Conservation (phyloP, 2,888 invertebrate genomes). For the Cyclophora punctaria region DNA sequence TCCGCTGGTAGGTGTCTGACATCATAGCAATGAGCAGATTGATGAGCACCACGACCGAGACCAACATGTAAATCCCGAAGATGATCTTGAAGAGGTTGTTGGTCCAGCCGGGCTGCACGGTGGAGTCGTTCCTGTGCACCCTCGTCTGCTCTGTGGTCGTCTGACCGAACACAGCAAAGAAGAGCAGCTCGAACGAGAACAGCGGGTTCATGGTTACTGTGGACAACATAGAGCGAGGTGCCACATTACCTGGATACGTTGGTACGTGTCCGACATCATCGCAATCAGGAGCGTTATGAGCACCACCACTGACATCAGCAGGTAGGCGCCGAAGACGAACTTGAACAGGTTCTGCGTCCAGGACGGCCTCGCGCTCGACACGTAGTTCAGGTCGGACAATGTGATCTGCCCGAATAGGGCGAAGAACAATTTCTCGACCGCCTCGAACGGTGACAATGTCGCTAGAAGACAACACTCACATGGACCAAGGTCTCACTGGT, state of each 20-base stretch:
- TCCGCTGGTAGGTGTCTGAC: conserved; percentile 99
- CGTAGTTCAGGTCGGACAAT: conserved; percentile 87
- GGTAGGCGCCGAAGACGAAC: conserved; percentile 96
- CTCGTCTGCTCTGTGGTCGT: conserved; percentile 86
- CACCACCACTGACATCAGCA: conserved; percentile 98
- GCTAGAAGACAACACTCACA: conserved; percentile 77
- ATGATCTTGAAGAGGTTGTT: conserved; percentile 90
- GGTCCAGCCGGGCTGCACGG: conserved; percentile 86
- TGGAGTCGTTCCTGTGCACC: conserved; percentile 77
- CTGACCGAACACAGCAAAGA: conserved; percentile 99
- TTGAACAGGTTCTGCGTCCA: conserved; percentile 93
- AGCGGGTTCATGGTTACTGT: conserved; percentile 93
- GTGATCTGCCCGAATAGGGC: conserved; percentile 97
- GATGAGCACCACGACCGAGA: conserved; percentile 98
- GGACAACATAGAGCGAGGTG: conserved; percentile 69
- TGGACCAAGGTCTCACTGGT: conserved; percentile 52
- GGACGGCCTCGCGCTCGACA: conserved; percentile 79
- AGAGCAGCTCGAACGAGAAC: conserved; percentile 96
- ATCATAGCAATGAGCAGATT: conserved; percentile 99
- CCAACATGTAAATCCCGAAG: conserved; percentile 97
- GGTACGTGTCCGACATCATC: conserved; percentile 99
- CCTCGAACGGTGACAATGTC: conserved; percentile 90
- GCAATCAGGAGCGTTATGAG: conserved; percentile 99
- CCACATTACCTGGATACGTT: conserved; percentile 95
- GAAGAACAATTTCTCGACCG: conserved; percentile 98